Evolutionary conservation across 64 coral and sea anemone species (phyloP), one percentile per base, ranked within the genome.

Genomic region (Montipora foliosa): DNA sequence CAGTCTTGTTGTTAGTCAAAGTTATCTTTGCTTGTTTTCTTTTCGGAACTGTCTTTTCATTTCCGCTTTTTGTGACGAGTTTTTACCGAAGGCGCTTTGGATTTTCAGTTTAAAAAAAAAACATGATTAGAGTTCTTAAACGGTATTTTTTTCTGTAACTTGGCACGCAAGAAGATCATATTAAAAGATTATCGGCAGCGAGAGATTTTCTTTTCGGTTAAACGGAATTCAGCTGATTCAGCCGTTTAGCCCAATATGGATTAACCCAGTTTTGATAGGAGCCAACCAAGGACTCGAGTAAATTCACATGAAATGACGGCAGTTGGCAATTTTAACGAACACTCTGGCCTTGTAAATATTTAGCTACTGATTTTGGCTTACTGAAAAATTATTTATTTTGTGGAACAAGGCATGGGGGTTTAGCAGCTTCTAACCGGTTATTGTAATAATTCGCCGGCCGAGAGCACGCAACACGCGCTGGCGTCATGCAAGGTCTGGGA

Each of bases 381-480:
- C 57, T 60, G 6, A 67, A 13, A 14, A 16, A 67, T 67, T 67
- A 17, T 67, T 67, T 19, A 14, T 17, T 17, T 67, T 67, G 17
- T 57, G 53, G 44, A 50, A 72, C 67, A 67, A 86, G 67, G 14
- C 44, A 49, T 7, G 20, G 2, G 50, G 71, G 44, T 71, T 20
- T 7, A 86, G 49, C 64, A 52, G n/a, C 47, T 57, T 57, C 11
- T 57, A 13, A 16, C 19, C n/a, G 25, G 62, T 84, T 61, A 84
- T 61, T 22, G 22, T 22, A 22, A 16, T 48, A 49, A 17, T 78
- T 78, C 82, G 11, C 53, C 53, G 60, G 82, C 82, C 14, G 9
- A 21, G 44, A 71, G 45, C 82, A 86, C 82, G 82, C 66, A 86
- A 72, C 49, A 86, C 67, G 68, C 82, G 66, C 82, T 86, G 6